These are phyloP conservation scores for Muscicapa adusta DNA, from an alignment of 2,113 vertebrate genomes.

Conservation along the genomic window DNA sequence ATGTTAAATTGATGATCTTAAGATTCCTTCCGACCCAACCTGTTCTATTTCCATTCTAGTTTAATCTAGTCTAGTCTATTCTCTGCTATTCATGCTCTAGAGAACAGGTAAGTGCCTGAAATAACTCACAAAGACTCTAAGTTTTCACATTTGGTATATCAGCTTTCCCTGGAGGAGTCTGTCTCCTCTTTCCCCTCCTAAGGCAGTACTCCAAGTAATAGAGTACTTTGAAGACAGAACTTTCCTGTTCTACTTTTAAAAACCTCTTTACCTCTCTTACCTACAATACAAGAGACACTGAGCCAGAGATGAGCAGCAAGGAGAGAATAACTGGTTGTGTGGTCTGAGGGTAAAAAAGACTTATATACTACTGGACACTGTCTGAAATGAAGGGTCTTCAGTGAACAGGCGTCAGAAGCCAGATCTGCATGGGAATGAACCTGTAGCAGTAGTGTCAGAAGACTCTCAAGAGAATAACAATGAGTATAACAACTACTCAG, in stretches of 20 bases:
- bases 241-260: neutral
- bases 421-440: neutral
- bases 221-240: neutral
- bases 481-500: neutral
- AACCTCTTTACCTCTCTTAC: neutral
- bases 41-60: neutral
- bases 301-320: neutral
- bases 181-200: neutral
- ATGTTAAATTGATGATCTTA: neutral
- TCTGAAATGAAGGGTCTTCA: neutral
- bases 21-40: neutral
- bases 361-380: neutral
- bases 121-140: neutral
- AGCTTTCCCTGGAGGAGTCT: neutral
- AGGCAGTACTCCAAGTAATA: neutral
- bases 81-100: neutral
- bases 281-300: fast-evolving
- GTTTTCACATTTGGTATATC: neutral
- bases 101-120: neutral
- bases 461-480: neutral
- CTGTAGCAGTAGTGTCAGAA: neutral
- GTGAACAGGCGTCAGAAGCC: neutral
- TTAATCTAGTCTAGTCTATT: neutral
- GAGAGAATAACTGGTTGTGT: neutral
- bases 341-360: neutral